Conservation (phyloP, 1,140 invertebrate species). For the Drosophila malerkotliana region DNA sequence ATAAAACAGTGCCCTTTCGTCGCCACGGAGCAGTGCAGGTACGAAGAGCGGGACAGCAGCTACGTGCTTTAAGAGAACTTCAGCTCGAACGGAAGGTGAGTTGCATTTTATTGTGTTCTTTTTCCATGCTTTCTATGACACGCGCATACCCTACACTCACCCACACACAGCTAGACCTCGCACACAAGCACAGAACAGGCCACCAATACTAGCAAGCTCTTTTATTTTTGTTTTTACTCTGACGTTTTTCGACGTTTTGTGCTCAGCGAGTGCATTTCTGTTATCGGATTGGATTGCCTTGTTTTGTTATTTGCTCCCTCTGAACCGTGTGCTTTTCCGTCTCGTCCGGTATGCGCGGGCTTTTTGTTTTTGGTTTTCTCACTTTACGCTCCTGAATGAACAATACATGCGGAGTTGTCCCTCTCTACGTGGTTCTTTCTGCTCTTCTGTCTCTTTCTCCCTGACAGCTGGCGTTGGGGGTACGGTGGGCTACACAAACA, state of each 20-base stretch:
- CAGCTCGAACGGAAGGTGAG: slow-evolving; percentile 37
- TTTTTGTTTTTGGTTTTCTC: not conserved
- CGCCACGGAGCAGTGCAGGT: not conserved
- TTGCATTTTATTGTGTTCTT: slow-evolving; percentile 40
- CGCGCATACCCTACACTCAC: slow-evolving; percentile 23
- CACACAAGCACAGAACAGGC: not conserved
- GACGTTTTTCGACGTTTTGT: slow-evolving; percentile 17
- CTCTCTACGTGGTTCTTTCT: slow-evolving; percentile 20
- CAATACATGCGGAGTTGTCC: slow-evolving; percentile 48
- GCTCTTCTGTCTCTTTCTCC: slow-evolving; percentile 10
- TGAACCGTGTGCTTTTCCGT: not conserved
- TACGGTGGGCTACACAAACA: slow-evolving; percentile 4
- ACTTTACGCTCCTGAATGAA: slow-evolving; percentile 21
- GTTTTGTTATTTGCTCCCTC: slow-evolving; percentile 35
- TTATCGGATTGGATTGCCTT: slow-evolving; percentile 25
- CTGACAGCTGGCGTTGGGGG: slow-evolving; percentile 6
- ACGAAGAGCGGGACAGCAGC: not conserved
- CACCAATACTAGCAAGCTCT: slow-evolving; percentile 36
- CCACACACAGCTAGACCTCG: slow-evolving; percentile 10
- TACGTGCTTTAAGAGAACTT: not conserved
- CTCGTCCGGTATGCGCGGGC: slow-evolving; percentile 12
- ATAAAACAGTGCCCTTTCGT: not conserved
- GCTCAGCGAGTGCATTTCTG: slow-evolving; percentile 33
- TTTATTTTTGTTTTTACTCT: slow-evolving; percentile 62
- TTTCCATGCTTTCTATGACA: slow-evolving; percentile 37